phyloP scores from a whole-genome alignment of 2,797 vertebrate species.

The Sebastes diaconus region DNA sequence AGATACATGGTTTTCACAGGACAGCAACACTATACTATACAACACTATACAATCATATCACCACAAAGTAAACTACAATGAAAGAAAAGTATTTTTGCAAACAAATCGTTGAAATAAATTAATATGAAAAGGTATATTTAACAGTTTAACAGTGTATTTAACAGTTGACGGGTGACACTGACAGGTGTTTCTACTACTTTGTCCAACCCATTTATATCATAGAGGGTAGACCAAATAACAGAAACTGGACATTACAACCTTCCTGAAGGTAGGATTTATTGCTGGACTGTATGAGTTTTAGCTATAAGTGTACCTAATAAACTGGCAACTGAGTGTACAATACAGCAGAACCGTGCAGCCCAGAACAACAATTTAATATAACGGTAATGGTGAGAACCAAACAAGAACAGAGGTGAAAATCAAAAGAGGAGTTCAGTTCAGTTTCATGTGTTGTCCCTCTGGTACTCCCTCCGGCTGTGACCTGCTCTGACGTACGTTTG shows the following conservation, averaged over 20 bases:
- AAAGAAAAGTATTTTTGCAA: background rate
- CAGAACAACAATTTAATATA: background rate
- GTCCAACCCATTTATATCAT: background rate
- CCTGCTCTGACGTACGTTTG: background rate
- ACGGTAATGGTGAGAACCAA: background rate
- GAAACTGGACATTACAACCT: background rate
- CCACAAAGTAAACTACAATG: background rate
- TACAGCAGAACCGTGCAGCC: background rate
- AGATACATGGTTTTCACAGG: background rate
- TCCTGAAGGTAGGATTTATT: background rate
- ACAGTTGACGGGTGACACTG: background rate
- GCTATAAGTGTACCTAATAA: background rate
- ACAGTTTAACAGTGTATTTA: no score
- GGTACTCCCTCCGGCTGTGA: conserved; percentile 2
- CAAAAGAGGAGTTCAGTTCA: background rate
- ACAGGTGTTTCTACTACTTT: background rate
- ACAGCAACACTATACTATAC: background rate
- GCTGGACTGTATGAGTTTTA: background rate
- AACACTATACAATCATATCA: background rate
- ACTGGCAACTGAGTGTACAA: background rate
- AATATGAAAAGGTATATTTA: background rate
- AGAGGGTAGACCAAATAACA: background rate
- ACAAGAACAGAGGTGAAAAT: background rate
- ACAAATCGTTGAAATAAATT: background rate
- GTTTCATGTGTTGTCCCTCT: background rate